phyloP scores from a whole-genome alignment of 1,140 invertebrate genomes.

The Cecropterus lyciades region DNA sequence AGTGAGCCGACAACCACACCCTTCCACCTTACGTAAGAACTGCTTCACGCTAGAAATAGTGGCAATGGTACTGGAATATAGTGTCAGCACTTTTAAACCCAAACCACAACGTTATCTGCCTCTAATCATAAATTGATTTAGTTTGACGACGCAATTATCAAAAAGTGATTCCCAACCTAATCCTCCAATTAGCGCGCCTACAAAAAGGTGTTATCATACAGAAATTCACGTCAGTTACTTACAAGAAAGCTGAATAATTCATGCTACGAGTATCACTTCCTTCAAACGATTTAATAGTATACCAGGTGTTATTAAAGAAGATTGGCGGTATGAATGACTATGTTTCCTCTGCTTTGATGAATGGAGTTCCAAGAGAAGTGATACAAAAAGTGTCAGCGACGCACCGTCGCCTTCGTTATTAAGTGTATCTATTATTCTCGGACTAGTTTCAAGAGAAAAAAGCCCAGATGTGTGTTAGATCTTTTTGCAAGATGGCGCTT shows the following conservation, averaged over 20 bases:
- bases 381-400: too few species aligned
- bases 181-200: neutral
- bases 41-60: too few species aligned
- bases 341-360: too few species aligned
- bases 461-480: neutral
- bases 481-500: neutral
- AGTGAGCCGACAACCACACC: too few species aligned
- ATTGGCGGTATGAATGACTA: neutral
- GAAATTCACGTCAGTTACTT: neutral
- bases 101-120: too few species aligned
- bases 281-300: neutral
- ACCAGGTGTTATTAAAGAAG: neutral
- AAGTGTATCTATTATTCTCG: neutral
- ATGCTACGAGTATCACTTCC: neutral
- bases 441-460: neutral
- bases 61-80: too few species aligned
- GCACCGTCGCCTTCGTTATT: neutral
- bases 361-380: too few species aligned
- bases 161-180: neutral
- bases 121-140: too few species aligned
- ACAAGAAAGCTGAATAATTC: neutral
- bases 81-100: too few species aligned
- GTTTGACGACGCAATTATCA: neutral
- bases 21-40: too few species aligned
- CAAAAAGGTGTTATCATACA: neutral